These are phyloP conservation scores for Hippoglossus stenolepis DNA, from an alignment of 2,113 vertebrate genomes.

Conservation along the genomic window DNA sequence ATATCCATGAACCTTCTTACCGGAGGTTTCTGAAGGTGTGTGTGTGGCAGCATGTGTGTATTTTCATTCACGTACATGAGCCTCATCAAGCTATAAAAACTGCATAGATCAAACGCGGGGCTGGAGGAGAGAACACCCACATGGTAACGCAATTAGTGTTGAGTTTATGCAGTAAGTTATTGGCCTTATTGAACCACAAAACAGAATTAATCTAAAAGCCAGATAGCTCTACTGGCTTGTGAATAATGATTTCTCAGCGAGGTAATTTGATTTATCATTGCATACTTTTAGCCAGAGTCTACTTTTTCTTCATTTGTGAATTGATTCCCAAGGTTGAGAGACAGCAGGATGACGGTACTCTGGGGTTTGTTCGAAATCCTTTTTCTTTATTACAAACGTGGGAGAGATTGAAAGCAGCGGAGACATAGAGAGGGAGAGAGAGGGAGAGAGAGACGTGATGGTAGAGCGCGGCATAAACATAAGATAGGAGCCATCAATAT, in stretches of 20 bases:
- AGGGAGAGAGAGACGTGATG: conserved; percentile 4
- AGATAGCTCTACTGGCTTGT: conserved; percentile 58
- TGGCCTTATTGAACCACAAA: conserved; percentile 63
- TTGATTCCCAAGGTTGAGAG: conserved; percentile 65
- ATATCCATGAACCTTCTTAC: conserved; percentile 36
- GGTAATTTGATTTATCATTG: conserved; percentile 74
- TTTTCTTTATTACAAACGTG: conserved; percentile 45
- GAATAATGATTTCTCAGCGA: conserved; percentile 70
- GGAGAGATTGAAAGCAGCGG: conserved; percentile 29
- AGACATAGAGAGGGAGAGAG: neutral
- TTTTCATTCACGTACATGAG: conserved; percentile 23
- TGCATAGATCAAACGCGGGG: conserved; percentile 16
- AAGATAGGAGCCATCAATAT: conserved; percentile 34
- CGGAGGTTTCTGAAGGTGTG: neutral
- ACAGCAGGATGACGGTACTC: conserved; percentile 47
- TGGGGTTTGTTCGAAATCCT: conserved; percentile 33
- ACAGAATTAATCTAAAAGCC: conserved; percentile 66
- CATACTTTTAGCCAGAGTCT: conserved; percentile 52
- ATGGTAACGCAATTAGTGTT: conserved; percentile 55
- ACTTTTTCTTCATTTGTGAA: conserved; percentile 62
- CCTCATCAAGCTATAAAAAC: conserved; percentile 27
- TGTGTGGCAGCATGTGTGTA: neutral
- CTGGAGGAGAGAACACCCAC: conserved; percentile 40
- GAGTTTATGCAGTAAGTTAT: conserved; percentile 65
- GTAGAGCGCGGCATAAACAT: conserved; percentile 19